Percentiles rank a stretch among this genome's conserved stretches.
Conservation (phyloP, 2,113 vertebrate genomes). For the Oncorhynchus gorbuscha region DNA sequence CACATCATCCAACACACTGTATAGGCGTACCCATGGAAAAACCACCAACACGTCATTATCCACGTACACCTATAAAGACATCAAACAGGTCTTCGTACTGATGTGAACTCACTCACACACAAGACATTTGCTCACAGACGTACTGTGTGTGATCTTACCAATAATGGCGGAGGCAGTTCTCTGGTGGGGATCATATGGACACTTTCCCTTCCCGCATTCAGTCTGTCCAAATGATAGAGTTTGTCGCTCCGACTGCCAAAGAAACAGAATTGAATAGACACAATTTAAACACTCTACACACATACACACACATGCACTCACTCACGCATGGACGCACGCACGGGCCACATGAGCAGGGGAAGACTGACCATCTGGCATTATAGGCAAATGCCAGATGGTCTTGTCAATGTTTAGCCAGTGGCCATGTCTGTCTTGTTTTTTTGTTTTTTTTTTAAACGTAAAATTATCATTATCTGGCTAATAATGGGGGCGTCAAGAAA, state of each 20-base stretch:
- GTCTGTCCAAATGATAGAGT: conserved; percentile 70
- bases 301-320: conserved; percentile 2
- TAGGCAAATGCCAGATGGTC: too few relatives aligned
- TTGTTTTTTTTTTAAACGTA: too few relatives aligned
- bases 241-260: conserved; percentile 69
- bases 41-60: not conserved
- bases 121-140: not conserved
- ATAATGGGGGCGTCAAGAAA: too few relatives aligned
- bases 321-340: not conserved
- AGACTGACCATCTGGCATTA: too few relatives aligned
- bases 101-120: not conserved
- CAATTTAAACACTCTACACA: conserved; percentile 2
- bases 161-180: conserved; percentile 74
- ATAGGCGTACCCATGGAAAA: too few relatives aligned
- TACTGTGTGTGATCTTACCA: conserved; percentile 53
- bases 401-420: too few relatives aligned
- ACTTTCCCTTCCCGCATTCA: conserved; percentile 79
- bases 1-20: not conserved
- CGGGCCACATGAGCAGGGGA: too few relatives aligned
- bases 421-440: too few relatives aligned
- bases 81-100: too few relatives aligned
- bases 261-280: not conserved
- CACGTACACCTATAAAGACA: not conserved
- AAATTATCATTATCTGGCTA: too few relatives aligned
- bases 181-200: conserved; percentile 78